Evolutionary conservation across 2,888 invertebrate species (phyloP).

Genomic region (Microctonus aethiopoides): DNA sequence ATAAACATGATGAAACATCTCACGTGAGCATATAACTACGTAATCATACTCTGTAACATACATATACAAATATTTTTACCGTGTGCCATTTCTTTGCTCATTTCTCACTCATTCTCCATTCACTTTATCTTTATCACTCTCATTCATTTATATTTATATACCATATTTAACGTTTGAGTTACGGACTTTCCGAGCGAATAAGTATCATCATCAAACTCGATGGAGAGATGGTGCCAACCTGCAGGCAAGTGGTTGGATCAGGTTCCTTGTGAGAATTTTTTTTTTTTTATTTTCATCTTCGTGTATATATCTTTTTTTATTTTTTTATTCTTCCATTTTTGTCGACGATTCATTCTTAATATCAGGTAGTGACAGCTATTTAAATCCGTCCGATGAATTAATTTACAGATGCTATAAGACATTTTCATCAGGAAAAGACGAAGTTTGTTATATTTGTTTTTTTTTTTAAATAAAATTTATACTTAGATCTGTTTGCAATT

Average conservation of each 20-base stretch:
- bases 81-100: neutral
- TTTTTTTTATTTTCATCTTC: neutral
- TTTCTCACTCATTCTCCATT: no score
- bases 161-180: conserved; percentile 33
- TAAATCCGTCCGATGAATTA: neutral
- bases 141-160: neutral
- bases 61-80: conserved; percentile 31
- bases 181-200: conserved; percentile 34
- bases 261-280: neutral
- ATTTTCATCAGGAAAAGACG: no score
- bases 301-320: neutral
- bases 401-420: neutral
- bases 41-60: conserved; percentile 36
- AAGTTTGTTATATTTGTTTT: no score
- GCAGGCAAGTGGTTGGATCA: neutral
- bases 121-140: neutral
- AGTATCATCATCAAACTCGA: conserved; percentile 31
- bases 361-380: neutral
- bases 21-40: conserved; percentile 51
- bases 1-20: conserved; percentile 58
- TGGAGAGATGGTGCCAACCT: neutral
- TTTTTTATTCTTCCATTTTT: neutral
- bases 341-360: neutral
- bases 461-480: no score
- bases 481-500: no score